Percentiles rank a stretch among this genome's conserved stretches.
phyloP scores from a whole-genome alignment of 2,113 vertebrate genomes.

The Malurus cyaneus region DNA sequence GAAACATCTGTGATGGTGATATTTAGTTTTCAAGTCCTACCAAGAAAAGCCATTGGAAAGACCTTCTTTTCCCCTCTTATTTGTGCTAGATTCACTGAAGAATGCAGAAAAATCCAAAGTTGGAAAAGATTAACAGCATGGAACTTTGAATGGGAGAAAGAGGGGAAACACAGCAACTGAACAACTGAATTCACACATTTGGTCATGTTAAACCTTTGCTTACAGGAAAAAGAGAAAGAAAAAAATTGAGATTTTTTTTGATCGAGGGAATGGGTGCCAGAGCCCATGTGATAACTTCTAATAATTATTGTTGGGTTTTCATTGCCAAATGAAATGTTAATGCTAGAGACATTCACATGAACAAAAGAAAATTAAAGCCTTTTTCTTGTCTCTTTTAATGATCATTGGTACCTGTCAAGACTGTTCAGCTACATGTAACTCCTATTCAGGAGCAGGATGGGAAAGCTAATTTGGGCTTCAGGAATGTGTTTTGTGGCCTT shows the following conservation, averaged over 20 bases:
- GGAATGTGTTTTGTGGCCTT: neutral
- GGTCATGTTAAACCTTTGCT: neutral
- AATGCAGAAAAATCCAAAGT: neutral
- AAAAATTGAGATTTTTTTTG: neutral
- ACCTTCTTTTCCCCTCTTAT: neutral
- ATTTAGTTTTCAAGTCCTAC: neutral
- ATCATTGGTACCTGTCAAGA: slow-evolving; percentile 27
- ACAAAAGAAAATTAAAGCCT: slow-evolving; percentile 45
- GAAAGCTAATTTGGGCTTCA: neutral
- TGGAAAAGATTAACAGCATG: neutral
- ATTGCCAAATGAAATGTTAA: slow-evolving; percentile 17
- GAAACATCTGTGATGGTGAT: rapidly evolving
- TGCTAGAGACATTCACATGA: neutral
- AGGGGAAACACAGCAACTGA: neutral
- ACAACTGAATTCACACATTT: neutral
- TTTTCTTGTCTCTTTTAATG: neutral
- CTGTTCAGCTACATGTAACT: neutral
- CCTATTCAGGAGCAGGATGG: neutral
- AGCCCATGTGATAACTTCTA: neutral
- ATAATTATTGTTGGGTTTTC: neutral
- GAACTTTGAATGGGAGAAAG: neutral
- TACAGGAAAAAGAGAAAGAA: neutral
- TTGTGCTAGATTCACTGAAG: neutral
- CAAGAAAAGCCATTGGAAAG: neutral
- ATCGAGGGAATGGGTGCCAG: neutral